Evolutionary conservation across 2,797 vertebrate species (phyloP), one percentile per base, ranked within the genome.

Genomic region (Anabacerthia variegaticeps): DNA sequence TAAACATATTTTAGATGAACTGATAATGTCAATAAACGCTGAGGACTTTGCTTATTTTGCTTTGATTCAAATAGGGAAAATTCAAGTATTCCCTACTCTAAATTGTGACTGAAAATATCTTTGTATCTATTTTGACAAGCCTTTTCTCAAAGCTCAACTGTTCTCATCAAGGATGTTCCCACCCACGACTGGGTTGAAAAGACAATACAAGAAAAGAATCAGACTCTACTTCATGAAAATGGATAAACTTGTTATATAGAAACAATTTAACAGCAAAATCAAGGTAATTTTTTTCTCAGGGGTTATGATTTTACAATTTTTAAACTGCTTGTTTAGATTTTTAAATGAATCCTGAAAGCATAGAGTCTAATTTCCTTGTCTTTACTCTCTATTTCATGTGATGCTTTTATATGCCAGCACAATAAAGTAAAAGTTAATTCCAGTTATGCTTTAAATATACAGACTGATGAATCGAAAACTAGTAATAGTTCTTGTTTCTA

Each of bases 61-160:
- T 94, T 91, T 73, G 54, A 81, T 72, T 88, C 34, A 69, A 78
- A 69, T 9, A 73, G 54, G 85, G 51, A 9, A 88, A 49, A 89
- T 41, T 58, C 68, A 65, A 79, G 23, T 66, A 41, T 74, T 84
- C 62, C 9, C 6, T 55, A 20, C 24, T 92, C 19, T 75, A 76
- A 92, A 88, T 86, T 86, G 48, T 41, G 69, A 58, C 85, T 79
- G 81, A 85, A 91, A 92, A 68, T 52, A 62, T 61, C 37, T 91
- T 49, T 91, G 8, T 48, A 14, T 84, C 66, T 96, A 36, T 93
- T 96, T 96, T 92, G 89, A 85, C 91, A 92, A n/a, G 51, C 6
- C 3, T 43, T 80, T 94, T 89, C 59, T 86, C 41, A 71, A 62
- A 84, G 44, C 69, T 85, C 39, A 62, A 68, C 54, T 23, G 34